These are phyloP conservation scores for Halocynthia aurantium DNA, from an alignment of 23 tunicate genomes.

Conservation along the genomic window DNA sequence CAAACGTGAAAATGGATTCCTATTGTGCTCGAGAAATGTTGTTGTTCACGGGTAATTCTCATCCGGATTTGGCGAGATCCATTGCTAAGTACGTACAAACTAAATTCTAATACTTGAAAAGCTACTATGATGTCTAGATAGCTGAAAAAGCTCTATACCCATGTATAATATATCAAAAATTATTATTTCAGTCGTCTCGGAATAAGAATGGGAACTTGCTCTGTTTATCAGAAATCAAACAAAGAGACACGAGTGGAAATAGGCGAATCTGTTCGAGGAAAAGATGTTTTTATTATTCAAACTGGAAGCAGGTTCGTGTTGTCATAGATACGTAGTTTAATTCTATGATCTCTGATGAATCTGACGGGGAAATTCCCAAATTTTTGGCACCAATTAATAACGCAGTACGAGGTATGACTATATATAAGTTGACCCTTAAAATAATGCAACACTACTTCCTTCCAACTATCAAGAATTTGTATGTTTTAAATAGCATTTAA, in stretches of 20 bases:
- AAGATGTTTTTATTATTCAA: conserved; percentile 91
- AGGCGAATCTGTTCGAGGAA: conserved; percentile 94
- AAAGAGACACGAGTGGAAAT: conserved; percentile 86
- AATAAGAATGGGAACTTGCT: conserved; percentile 69
- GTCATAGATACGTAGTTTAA: neutral
- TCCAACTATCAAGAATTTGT: no score
- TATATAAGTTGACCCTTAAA: no score
- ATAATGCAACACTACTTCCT: no score
- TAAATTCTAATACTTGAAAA: neutral
- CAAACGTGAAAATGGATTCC: conserved; percentile 48
- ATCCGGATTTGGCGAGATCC: conserved; percentile 79
- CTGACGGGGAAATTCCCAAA: neutral
- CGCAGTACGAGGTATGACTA: no score
- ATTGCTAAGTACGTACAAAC: conserved; percentile 64
- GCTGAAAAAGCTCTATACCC: conserved; percentile 3
- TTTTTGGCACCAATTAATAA: no score
- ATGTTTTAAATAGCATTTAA: no score
- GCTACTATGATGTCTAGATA: neutral
- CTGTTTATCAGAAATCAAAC: conserved; percentile 88
- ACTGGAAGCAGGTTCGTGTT: conserved; percentile 71
- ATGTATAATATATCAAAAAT: neutral
- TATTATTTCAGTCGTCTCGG: conserved; percentile 51
- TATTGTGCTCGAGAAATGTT: conserved; percentile 65
- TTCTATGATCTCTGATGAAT: neutral
- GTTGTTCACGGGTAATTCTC: conserved; percentile 80